Base-by-base conservation (phyloP, 2,888 invertebrate species). In the Cerceris ruficornis region DNA sequence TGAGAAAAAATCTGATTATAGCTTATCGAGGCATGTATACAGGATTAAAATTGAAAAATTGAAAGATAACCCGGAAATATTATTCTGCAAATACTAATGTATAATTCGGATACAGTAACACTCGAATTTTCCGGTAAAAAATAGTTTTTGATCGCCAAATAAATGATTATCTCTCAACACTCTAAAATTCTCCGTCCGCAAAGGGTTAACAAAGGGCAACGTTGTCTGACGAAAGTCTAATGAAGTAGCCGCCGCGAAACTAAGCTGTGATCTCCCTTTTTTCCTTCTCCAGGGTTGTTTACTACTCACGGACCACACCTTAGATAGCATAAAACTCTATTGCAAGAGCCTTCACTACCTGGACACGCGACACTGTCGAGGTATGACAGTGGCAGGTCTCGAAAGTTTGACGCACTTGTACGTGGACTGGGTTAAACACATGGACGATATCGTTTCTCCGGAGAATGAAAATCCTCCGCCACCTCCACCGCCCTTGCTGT, bases 341-440 rank as follows among this genome's bases (percentile, higher is more conserved):
- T 94, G 95, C 85, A 90, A 92, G 72, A 93, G 93, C 76, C 91
- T 95, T 68, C 93, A 94, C 82, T 93, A 94, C 78, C 89, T 95
- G 69, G 95, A 95, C 87, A 93, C 95, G 8, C 94, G 93, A 86
- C 93, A 93, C 7, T 94, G 94, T 83, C 93, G 93, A 14, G 92
- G 93, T 62, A 93, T 94, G 83, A 93, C 94, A 7, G 91, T 93
- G 4, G 93, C 93, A 77, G 90, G 81, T 13, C 69, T 87, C 9
- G 81, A 86, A 58, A 84, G 66, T 17, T 59, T 80, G 11, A 66
- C 54, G 14, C 66, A 87, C 66, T 72, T 88, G 39, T 80, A 87
- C 61, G 83, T 88, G 0, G 82, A 88, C 66, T 87, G 85, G 62
- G 82, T 84, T 4, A 85, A 86, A 50, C 75, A 83, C 50, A 66